Evolutionary conservation across 1,140 invertebrate species (phyloP).

Genomic region (Coboldia fuscipes): DNA sequence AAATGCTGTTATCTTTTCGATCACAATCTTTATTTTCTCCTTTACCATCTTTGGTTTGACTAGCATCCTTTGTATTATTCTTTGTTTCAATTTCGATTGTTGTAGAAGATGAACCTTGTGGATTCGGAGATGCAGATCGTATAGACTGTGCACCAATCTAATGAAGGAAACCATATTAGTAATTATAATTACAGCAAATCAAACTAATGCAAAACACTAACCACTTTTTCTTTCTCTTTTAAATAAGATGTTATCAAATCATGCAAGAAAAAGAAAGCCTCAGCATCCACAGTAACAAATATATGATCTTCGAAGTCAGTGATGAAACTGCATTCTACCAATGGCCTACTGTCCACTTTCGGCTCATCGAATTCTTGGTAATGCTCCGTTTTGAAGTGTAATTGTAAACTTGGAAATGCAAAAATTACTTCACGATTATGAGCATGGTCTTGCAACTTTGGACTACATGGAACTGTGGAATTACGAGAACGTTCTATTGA

Average conservation of each 20-base stretch:
- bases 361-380: slow-evolving; percentile 49
- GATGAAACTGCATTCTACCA: slow-evolving; percentile 89
- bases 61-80: no score
- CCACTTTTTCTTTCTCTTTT: slow-evolving; percentile 72
- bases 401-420: slow-evolving; percentile 74
- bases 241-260: slow-evolving; percentile 92
- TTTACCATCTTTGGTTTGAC: no score
- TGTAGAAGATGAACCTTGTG: slow-evolving; percentile 6
- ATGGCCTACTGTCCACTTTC: slow-evolving; percentile 48
- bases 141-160: slow-evolving; percentile 16
- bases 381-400: slow-evolving; percentile 87
- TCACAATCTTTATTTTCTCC: neutral
- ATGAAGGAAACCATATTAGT: neutral
- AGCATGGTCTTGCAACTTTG: slow-evolving; percentile 55
- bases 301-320: slow-evolving; percentile 98
- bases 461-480: slow-evolving; percentile 15
- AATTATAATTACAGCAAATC: neutral
- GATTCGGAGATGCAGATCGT: slow-evolving; percentile 17
- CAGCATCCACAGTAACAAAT: slow-evolving; percentile 92
- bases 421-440: slow-evolving; percentile 91
- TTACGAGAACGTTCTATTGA: slow-evolving; percentile 24
- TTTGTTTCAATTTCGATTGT: no score
- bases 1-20: neutral
- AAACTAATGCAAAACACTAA: slow-evolving; percentile 22
- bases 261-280: slow-evolving; percentile 93